Evolutionary conservation across 2,113 vertebrate genomes (phyloP).

Genomic region (Cercopithecus mona): DNA sequence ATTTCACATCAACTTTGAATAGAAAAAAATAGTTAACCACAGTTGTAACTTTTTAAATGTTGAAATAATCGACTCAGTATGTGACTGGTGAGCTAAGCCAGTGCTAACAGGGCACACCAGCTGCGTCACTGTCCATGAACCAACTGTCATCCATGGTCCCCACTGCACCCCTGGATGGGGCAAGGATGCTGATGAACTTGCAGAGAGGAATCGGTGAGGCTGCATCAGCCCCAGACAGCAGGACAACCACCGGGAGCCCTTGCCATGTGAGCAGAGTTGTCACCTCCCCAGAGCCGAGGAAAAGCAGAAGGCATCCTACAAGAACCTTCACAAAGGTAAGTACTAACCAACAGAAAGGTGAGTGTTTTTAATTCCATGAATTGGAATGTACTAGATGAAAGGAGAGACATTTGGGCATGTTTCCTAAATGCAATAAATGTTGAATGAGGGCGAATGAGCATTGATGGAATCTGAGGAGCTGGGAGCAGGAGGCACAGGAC

Average conservation of each 20-base stretch:
- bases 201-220: rapidly evolving
- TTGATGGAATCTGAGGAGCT: not conserved
- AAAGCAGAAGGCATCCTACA: not conserved
- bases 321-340: rapidly evolving
- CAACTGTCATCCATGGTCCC: rapidly evolving
- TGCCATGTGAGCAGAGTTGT: rapidly evolving
- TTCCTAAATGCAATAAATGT: not conserved
- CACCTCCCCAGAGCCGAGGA: not conserved
- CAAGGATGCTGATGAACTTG: not conserved
- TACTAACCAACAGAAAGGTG: not conserved
- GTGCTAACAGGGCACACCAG: rapidly evolving
- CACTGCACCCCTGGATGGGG: rapidly evolving
- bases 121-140: rapidly evolving
- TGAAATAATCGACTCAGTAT: not conserved
- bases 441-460: not conserved
- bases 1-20: not conserved
- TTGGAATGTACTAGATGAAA: not conserved
- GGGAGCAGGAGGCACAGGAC: not conserved
- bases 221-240: not conserved
- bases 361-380: not conserved
- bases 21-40: not conserved
- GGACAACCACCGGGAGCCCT: rapidly evolving
- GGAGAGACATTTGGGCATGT: not conserved
- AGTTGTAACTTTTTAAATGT: not conserved
- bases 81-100: not conserved